A percentile compares a stretch with the other conserved stretches of the same genome.
These are phyloP conservation scores for Lampris megalopsis DNA, from an alignment of 2,113 vertebrate species.

Conservation along the genomic window DNA sequence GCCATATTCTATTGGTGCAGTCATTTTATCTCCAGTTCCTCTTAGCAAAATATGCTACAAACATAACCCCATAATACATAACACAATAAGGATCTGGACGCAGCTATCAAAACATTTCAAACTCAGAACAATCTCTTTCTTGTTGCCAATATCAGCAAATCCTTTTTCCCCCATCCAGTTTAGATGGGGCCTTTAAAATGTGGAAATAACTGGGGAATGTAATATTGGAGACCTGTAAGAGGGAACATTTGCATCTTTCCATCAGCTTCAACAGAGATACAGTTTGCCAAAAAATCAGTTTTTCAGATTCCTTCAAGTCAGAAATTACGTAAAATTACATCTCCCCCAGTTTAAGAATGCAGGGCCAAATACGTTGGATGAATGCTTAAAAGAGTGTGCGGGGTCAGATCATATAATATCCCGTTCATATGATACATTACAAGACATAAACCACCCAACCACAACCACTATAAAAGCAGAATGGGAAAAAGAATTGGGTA, in stretches of 20 bases:
- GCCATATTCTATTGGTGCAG: background rate
- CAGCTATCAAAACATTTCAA: slow-evolving; percentile 4
- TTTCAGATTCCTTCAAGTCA: no score
- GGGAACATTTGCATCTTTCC: slow-evolving; percentile 1
- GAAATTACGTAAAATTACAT: no score
- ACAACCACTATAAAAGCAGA: background rate
- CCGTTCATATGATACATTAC: background rate
- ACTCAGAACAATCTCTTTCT: background rate
- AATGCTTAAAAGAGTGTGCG: no score
- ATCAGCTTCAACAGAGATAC: background rate
- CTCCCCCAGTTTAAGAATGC: no score
- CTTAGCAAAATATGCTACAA: background rate
- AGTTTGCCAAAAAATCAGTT: background rate
- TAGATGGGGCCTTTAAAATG: background rate
- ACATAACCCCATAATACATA: slow-evolving; percentile 4
- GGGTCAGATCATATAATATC: background rate
- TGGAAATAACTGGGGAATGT: background rate
- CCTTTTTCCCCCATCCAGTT: slow-evolving; percentile 2
- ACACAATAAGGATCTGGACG: slow-evolving; percentile 13
- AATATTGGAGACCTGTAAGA: slow-evolving; percentile 1
- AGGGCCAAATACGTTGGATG: no score
- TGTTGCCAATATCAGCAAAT: slow-evolving; percentile 13
- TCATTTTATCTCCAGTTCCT: background rate
- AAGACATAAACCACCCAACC: background rate
- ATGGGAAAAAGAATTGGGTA: background rate